Evolutionary conservation across 2,113 vertebrate genomes (phyloP), one percentile per base, ranked within the genome.

Genomic region (Lanius collurio): DNA sequence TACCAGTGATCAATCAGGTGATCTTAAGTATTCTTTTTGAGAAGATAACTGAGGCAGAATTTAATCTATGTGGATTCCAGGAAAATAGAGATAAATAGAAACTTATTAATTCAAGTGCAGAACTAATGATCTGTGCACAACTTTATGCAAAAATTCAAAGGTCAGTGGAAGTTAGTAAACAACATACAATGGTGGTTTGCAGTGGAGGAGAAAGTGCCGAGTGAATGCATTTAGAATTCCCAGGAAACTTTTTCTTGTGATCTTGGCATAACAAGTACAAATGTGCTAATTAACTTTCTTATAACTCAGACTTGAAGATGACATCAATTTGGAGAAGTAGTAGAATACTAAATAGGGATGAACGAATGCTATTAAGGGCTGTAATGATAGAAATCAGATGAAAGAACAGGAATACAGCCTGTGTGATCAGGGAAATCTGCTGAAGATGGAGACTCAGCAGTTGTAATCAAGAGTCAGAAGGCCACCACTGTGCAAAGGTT

Each of bases 221-320:
- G 82, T 14, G 15, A 18, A 65, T 50, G 47, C 10, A 7, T 83
- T 89, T 46, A 77, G 50, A 87, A 75, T 78, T 89, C 70, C 44
- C 65, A 64, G 62, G 65, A 87, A 94, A 78, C 19, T 82, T 89
- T 76, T 70, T 50, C 77, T 39, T 71, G 44, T 93, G 83, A 84
- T 89, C 78, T 84, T 84, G 65, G 22, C 41, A 57, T 83, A 90
- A 80, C 71, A 91, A 92, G 81, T 89, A 74, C 81, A 91, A 93
- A 91, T 60, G 87, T 89, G 84, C 44, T 94, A 94, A 97, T 93
- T 89, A 89, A 91, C 88, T 94, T 94, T 39, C 81, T 89, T 94
- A 39, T 82, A 96, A 84, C 73, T 75, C 39, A 71, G 47, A 52
- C 57, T 91, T 60, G 74, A 94, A 82, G 90, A 91, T 79, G 24